Conservation (phyloP, 2,113 vertebrate genomes). For the Aspidoscelis tigris region DNA sequence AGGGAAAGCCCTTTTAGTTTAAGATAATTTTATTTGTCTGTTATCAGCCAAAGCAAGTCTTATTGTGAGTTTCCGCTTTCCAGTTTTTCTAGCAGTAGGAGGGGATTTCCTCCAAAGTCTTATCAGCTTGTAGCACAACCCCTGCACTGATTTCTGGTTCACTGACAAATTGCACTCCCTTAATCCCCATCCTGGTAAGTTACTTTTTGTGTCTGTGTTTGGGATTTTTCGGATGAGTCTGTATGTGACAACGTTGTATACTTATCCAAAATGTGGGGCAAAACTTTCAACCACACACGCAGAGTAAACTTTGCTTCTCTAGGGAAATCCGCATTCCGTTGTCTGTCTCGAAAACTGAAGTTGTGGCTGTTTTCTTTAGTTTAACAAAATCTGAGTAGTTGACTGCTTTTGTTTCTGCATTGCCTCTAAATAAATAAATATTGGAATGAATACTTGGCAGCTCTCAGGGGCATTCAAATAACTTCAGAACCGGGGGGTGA, state of each 20-base stretch:
- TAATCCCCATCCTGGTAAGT: slow-evolving; percentile 46
- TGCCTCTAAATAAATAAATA: neutral
- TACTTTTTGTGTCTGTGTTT: slow-evolving; percentile 29
- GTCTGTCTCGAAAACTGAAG: neutral
- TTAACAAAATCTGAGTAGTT: neutral
- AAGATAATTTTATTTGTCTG: slow-evolving; percentile 66
- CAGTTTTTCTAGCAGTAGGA: slow-evolving; percentile 74
- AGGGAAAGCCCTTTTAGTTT: slow-evolving; percentile 18
- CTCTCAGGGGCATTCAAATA: slow-evolving; percentile 13
- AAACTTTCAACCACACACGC: neutral
- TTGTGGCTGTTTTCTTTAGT: neutral
- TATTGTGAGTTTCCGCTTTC: slow-evolving; percentile 69
- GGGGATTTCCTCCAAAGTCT: slow-evolving; percentile 78
- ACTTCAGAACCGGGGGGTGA: neutral
- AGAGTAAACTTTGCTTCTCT: neutral
- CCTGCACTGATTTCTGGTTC: slow-evolving; percentile 59
- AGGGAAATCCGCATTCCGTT: neutral
- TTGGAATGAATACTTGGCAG: rapidly evolving
- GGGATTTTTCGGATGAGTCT: slow-evolving; percentile 37
- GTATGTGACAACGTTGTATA: slow-evolving; percentile 33
- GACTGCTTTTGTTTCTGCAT: neutral
- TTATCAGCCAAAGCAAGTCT: slow-evolving; percentile 69
- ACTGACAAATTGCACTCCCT: slow-evolving; percentile 64
- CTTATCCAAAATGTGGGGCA: neutral
- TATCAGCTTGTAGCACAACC: slow-evolving; percentile 81